Percentiles rank a stretch among this genome's conserved stretches.
These are phyloP conservation scores for Eupithecia centaureata DNA, from an alignment of 2,888 invertebrate genomes.

Conservation along the genomic window DNA sequence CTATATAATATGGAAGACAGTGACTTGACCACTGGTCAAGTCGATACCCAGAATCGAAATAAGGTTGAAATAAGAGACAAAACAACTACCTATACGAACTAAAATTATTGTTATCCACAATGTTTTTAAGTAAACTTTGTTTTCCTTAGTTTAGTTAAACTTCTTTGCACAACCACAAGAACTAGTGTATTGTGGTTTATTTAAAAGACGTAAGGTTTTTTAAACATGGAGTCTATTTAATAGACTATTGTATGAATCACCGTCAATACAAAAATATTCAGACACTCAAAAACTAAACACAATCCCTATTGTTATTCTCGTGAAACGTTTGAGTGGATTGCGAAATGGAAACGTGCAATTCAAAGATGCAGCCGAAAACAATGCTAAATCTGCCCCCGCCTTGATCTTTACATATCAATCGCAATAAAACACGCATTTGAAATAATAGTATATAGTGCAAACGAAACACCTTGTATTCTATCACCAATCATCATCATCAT, in stretches of 20 bases:
- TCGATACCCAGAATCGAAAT: no score
- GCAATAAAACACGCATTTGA: neutral
- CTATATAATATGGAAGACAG: no score
- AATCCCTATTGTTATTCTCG: slow-evolving; percentile 31
- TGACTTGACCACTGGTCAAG: no score
- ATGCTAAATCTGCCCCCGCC: slow-evolving; percentile 10
- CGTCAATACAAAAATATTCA: slow-evolving; percentile 19
- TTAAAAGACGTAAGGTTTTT: neutral
- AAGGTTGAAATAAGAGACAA: no score
- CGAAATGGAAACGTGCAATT: slow-evolving; percentile 27
- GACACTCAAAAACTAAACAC: slow-evolving; percentile 29
- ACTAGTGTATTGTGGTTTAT: no score
- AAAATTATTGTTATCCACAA: no score
- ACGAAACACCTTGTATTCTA: no score
- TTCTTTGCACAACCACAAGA: neutral
- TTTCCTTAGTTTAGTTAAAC: no score
- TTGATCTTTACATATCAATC: slow-evolving; percentile 25
- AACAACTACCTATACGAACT: no score
- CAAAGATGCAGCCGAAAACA: slow-evolving; percentile 28
- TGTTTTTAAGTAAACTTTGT: no score
- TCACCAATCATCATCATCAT: no score
- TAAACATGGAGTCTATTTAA: neutral
- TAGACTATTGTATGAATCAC: slow-evolving; percentile 26
- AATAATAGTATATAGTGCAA: no score
- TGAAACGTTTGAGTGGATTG: slow-evolving; percentile 21